Conservation (phyloP, 2,113 vertebrate genomes). For the Grallaria varia region DNA sequence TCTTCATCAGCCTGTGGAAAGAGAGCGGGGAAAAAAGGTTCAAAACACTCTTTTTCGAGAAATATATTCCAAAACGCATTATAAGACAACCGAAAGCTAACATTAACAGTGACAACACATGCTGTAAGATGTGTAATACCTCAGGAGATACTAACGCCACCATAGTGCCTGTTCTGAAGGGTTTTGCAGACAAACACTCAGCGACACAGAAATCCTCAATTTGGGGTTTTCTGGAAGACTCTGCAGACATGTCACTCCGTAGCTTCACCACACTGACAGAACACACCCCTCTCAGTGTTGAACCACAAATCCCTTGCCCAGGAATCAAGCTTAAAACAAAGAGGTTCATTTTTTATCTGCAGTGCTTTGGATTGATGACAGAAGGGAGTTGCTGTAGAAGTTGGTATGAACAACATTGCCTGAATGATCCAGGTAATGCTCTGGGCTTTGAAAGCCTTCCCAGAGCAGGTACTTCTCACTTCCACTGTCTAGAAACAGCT, state of each 20-base stretch:
- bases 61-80: background rate
- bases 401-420: background rate
- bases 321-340: background rate
- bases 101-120: background rate
- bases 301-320: background rate
- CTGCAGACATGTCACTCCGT: background rate
- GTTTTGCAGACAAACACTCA: background rate
- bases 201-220: background rate
- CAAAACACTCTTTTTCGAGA: background rate
- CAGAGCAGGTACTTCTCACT: background rate
- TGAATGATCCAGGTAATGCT: background rate
- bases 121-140: background rate
- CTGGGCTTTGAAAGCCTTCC: background rate
- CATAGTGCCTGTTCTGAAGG: background rate
- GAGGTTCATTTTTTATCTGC: background rate
- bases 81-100: background rate
- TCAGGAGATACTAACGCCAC: background rate
- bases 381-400: background rate
- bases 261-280: background rate
- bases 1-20: constrained; percentile 87
- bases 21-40: background rate
- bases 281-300: background rate
- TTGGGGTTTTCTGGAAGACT: background rate
- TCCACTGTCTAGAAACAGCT: background rate
- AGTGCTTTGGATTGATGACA: background rate